Percentiles rank a stretch among this genome's conserved stretches.
phyloP scores from a whole-genome alignment of 2,113 vertebrate species.

The Chamaetylas fuelleborni region DNA sequence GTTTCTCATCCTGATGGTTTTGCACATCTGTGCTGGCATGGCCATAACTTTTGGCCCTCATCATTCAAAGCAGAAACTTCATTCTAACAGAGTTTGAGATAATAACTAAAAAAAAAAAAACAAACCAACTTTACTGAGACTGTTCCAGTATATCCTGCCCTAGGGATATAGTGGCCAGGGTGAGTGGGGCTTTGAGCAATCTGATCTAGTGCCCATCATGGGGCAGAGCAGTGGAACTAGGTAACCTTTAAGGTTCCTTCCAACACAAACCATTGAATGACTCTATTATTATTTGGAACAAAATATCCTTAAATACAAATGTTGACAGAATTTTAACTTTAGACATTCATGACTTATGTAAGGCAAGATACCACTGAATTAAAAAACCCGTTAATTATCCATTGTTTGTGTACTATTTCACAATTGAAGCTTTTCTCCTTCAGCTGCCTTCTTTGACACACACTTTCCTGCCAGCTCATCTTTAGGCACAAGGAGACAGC shows the following conservation, averaged over 20 bases:
- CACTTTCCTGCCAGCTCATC: neutral
- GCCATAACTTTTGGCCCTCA: neutral
- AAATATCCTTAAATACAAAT: neutral
- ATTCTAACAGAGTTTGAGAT: neutral
- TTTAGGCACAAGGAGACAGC: neutral
- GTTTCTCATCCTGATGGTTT: neutral
- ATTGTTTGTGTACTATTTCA: neutral
- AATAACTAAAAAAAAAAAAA: neutral
- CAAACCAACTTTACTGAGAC: neutral
- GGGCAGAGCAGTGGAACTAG: neutral
- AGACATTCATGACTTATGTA: neutral
- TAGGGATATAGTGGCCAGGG: neutral
- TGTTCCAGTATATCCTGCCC: neutral
- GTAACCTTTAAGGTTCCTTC: neutral
- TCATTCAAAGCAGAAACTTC: neutral
- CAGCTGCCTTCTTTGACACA: neutral
- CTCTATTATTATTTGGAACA: neutral
- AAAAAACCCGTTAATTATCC: neutral
- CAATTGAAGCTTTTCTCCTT: neutral
- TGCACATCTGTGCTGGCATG: neutral
- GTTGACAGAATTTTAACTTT: neutral
- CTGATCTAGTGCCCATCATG: accelerated
- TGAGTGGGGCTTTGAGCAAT: neutral
- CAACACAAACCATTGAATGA: neutral
- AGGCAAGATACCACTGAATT: neutral